Conservation (phyloP, 2,888 invertebrate genomes). For the Latrodectus hesperus region DNA sequence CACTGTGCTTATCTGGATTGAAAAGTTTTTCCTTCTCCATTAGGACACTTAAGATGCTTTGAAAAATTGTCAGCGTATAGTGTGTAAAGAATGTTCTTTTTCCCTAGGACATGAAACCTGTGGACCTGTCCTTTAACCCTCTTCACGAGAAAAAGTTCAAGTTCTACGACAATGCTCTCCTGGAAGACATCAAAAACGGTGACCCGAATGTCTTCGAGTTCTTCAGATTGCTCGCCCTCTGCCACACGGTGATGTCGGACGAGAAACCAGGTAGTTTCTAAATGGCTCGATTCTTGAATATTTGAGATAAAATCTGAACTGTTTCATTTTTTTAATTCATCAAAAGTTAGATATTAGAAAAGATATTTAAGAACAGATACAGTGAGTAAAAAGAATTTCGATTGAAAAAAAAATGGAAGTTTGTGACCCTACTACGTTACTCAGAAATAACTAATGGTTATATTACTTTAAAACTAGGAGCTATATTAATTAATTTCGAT, state of each 20-base stretch:
- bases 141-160: constrained; percentile 93
- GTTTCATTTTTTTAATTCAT: too few relatives aligned
- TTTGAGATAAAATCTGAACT: neutral
- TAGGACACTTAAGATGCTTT: too few relatives aligned
- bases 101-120: constrained; percentile 82
- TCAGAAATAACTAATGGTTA: too few relatives aligned
- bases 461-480: too few relatives aligned
- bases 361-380: too few relatives aligned
- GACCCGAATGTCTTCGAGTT: constrained; percentile 88
- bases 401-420: too few relatives aligned
- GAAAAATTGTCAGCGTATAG: neutral
- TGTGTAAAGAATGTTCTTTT: neutral
- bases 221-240: constrained; percentile 93
- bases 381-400: too few relatives aligned
- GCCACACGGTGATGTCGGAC: constrained; percentile 99
- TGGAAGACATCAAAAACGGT: constrained; percentile 85
- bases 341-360: too few relatives aligned
- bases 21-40: neutral
- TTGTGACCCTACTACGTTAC: too few relatives aligned
- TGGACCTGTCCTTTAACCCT: constrained; percentile 96
- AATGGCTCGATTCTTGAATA: neutral
- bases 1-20: neutral
- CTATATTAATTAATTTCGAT: too few relatives aligned
- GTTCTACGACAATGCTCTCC: constrained; percentile 91
- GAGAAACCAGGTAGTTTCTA: constrained; percentile 81